Conservation (phyloP, 1,140 invertebrate species). For the Drosophila quadrilineata region DNA sequence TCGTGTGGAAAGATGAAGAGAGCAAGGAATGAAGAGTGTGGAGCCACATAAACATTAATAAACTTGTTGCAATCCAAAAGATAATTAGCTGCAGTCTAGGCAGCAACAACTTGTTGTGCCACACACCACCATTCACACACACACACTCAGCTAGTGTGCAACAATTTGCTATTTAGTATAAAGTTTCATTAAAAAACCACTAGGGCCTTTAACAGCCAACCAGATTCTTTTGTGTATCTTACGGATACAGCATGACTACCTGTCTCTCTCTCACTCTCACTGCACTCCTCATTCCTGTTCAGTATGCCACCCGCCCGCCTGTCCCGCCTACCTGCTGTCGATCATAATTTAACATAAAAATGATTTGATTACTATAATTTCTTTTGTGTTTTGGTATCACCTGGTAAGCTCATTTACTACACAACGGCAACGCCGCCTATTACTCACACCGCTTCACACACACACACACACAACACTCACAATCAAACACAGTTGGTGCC, state of each 20-base stretch:
- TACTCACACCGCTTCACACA: conserved; percentile 71
- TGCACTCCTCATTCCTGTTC: too few species aligned
- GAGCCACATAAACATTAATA: conserved; percentile 73
- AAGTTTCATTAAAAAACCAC: conserved; percentile 77
- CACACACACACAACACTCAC: too few species aligned
- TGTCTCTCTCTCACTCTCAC: too few species aligned
- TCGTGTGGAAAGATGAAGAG: not conserved
- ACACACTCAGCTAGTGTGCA: conserved; percentile 33
- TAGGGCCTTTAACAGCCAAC: conserved; percentile 27
- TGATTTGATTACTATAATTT: conserved; percentile 80
- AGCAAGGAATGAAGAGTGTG: conserved; percentile 10
- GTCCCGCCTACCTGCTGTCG: conserved; percentile 75
- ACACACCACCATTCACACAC: conserved; percentile 25
- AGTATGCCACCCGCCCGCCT: too few species aligned
- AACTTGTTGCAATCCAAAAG: conserved; percentile 80
- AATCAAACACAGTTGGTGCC: conserved; percentile 10
- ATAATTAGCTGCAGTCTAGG: conserved; percentile 72
- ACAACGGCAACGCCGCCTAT: conserved; percentile 78
- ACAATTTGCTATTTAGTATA: conserved; percentile 80
- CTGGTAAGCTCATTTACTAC: conserved; percentile 80
- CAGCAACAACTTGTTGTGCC: conserved; percentile 38
- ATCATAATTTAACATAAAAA: conserved; percentile 80
- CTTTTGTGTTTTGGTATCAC: conserved; percentile 80
- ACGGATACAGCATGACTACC: conserved; percentile 16
- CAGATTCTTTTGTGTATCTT: conserved; percentile 23